Evolutionary conservation across 2,797 vertebrate species (phyloP).

Genomic region (Pipistrellus kuhlii): DNA sequence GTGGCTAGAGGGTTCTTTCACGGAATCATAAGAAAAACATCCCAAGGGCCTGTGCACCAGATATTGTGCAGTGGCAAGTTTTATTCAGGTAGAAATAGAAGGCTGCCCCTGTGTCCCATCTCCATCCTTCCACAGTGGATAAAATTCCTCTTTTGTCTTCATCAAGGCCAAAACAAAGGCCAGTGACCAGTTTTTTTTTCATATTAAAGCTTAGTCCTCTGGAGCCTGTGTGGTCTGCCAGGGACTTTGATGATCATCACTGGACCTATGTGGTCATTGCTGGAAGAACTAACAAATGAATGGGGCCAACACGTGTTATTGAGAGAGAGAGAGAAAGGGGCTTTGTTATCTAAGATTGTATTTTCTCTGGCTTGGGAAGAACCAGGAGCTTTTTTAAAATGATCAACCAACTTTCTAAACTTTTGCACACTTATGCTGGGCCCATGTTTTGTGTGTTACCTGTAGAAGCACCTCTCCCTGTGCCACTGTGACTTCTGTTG

Average conservation of each 20-base stretch:
- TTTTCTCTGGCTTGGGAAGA: neutral
- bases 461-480: neutral
- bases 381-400: neutral
- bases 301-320: neutral
- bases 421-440: neutral
- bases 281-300: neutral
- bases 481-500: neutral
- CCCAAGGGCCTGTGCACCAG: neutral
- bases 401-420: neutral
- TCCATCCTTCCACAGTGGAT: neutral
- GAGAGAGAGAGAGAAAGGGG: neutral
- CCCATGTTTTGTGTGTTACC: neutral
- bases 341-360: neutral
- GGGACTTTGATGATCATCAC: no score
- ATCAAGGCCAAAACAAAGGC: neutral
- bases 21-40: neutral
- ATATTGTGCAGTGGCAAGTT: neutral
- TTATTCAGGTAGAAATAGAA: neutral
- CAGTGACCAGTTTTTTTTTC: neutral
- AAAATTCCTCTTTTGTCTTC: neutral
- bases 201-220: neutral
- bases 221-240: neutral
- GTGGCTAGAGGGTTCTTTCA: neutral
- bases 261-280: neutral
- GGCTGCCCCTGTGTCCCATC: neutral